Evolutionary conservation across 2,113 vertebrate species (phyloP).

Genomic region (Gracilinanus agilis): DNA sequence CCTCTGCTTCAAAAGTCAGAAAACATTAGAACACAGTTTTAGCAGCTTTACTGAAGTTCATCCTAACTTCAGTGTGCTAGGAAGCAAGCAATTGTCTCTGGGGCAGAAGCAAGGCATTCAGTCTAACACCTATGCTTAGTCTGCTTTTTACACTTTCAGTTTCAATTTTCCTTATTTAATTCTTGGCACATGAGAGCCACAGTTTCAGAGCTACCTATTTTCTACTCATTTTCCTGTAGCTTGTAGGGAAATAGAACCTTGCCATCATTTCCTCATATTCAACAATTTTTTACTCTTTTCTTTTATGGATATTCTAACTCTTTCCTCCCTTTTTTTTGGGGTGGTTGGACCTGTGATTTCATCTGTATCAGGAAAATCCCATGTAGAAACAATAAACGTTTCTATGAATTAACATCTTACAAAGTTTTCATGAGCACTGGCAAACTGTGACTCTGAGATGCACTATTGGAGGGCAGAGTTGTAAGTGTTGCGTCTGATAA

Average conservation of each 20-base stretch:
- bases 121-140: constrained; percentile 62
- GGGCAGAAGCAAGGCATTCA: constrained; percentile 46
- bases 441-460: not conserved
- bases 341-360: not conserved
- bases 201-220: constrained; percentile 40
- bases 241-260: constrained; percentile 19
- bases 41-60: constrained; percentile 66
- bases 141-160: constrained; percentile 69
- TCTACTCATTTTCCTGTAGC: constrained; percentile 52
- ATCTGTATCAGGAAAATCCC: not conserved
- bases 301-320: constrained; percentile 12
- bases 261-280: constrained; percentile 22
- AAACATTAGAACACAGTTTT: constrained; percentile 61
- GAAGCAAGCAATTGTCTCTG: constrained; percentile 66
- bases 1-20: constrained; percentile 61
- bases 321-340: not conserved
- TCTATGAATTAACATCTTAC: not conserved
- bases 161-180: constrained; percentile 71
- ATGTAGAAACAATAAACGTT: not conserved
- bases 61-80: constrained; percentile 59
- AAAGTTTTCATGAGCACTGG: not conserved
- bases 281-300: constrained; percentile 36
- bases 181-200: constrained; percentile 63
- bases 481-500: not conserved
- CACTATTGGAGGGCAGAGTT: no score